Evolutionary conservation across 1,140 invertebrate species (phyloP), one percentile per base, ranked within the genome.

Genomic region (Rhopalosiphum maidis): DNA sequence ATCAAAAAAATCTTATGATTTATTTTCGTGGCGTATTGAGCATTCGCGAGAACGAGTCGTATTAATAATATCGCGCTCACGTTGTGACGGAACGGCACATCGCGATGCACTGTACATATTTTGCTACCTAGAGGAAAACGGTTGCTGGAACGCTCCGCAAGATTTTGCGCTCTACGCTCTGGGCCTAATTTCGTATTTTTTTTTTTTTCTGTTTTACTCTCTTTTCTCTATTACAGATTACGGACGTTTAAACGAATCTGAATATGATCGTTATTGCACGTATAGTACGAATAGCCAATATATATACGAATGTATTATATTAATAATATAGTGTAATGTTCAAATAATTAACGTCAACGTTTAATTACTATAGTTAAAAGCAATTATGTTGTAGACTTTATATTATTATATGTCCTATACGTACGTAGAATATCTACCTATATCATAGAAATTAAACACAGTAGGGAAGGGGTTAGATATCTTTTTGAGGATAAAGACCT

Each of bases 71-170:
- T 88, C 18, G 30, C 85, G n/a, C 87, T 88, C 87, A 88, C 87
- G 87, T 88, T 48, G 87, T 88, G 87, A 88, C 87, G 46, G 87
- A 54, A 88, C 87, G 87, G 46, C 87, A 88, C 87, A 88, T 88
- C 87, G 87, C 87, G 87, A 88, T 88, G 87, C 23, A 88, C 87
- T 88, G 87, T 88, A 88, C 25, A 48, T 21, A 48, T 77, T 88
- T 88, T 23, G n/a, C 46, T 88, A 88, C 87, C 48, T 54, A 48
- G 46, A 88, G 87, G 48, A 88, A 88, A 88, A 54, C 46, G n/a
- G n/a, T 51, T 88, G 48, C 87, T 88, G 87, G 87, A 88, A 88
- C 46, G 46, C 46, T 25, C 46, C 87, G n/a, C 87, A 48, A 88
- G 87, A 88, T 88, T 54, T 88, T 88, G 87, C 87, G 87, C 87